Base-by-base conservation (phyloP, 2,113 vertebrate species). In the Eudyptes chrysolophus region DNA sequence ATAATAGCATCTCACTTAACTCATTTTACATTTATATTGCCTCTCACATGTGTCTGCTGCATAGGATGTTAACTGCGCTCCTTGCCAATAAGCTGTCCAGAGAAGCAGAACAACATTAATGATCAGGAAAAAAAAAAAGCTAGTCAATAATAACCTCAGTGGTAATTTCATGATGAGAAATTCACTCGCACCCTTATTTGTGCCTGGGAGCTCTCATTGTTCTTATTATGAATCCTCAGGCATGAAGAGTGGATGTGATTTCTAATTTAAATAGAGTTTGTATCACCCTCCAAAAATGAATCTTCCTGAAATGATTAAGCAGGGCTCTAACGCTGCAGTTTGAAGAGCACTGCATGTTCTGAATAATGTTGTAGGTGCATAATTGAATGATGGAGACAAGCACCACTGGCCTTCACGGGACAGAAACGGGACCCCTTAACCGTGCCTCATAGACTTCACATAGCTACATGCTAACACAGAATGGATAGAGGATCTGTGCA, bases 161-260 rank as follows among this genome's bases (percentile, higher is more conserved):
- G 69, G 87, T 75, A 95, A 97, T 96, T 97, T 95, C 79, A 84
- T 36, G 29, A 94, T 83, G 87, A 88, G 82, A 96, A 90, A 94
- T 80, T 92, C 83, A 81, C 55, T 93, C 2, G 0, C 2, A 2
- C 84, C 90, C 46, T 94, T 65, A 80, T 95, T 94, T 95, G 84
- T 85, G 94, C 78, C 87, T 88, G 27, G 70, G 62, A 94, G 92
- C 38, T 68, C 51, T 87, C 17, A 0, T 64, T 57, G 70, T 84
- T 90, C 69, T 89, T 93, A 75, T 96, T 95, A 90, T 57, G 57
- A 72, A 92, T 80, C 87, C 83, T 92, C 38, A 13, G 54, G 79
- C 84, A 65, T 70, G 72, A 87, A 90, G 93, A 71, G 75, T 32
- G 46, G 69, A 97, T 87, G 66, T n/a, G 29, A 79, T 92, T 94